These are phyloP conservation scores for Trypoxylon attenuatum DNA, from an alignment of 2,888 invertebrate species.

Conservation along the genomic window DNA sequence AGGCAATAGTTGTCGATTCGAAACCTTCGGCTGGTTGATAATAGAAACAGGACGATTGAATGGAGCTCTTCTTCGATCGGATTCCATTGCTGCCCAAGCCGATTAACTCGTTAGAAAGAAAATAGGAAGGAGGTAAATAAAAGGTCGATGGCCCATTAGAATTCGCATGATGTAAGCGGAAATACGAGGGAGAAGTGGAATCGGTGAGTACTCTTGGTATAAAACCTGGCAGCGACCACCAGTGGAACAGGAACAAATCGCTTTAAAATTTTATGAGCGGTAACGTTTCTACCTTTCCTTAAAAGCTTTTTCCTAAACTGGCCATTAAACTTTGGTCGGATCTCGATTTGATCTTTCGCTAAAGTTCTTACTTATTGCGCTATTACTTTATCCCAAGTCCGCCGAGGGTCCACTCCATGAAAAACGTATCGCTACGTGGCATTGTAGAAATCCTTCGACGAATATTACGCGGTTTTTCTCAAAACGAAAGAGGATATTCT, in stretches of 20 bases:
- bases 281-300: slow-evolving; percentile 60
- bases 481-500: too few relatives aligned
- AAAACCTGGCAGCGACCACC: slow-evolving; percentile 51
- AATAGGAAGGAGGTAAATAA: slow-evolving; percentile 8
- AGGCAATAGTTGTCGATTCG: too few relatives aligned
- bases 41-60: too few relatives aligned
- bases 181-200: slow-evolving; percentile 32
- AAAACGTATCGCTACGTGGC: too few relatives aligned
- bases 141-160: slow-evolving; percentile 43
- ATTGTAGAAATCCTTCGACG: too few relatives aligned
- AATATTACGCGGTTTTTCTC: too few relatives aligned
- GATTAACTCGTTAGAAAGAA: background rate
- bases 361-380: slow-evolving; percentile 62
- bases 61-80: background rate
- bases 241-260: slow-evolving; percentile 60
- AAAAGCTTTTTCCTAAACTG: slow-evolving; percentile 63
- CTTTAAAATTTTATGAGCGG: slow-evolving; percentile 69
- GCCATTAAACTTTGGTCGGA: slow-evolving; percentile 59
- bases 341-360: slow-evolving; percentile 52
- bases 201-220: slow-evolving; percentile 47
- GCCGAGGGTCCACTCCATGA: too few relatives aligned
- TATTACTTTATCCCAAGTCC: slow-evolving; percentile 41
- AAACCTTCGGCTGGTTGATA: too few relatives aligned
- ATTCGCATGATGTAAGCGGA: slow-evolving; percentile 55
- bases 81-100: background rate